Base-by-base conservation (phyloP, 2,888 invertebrate species). In the Perdita meconis region DNA sequence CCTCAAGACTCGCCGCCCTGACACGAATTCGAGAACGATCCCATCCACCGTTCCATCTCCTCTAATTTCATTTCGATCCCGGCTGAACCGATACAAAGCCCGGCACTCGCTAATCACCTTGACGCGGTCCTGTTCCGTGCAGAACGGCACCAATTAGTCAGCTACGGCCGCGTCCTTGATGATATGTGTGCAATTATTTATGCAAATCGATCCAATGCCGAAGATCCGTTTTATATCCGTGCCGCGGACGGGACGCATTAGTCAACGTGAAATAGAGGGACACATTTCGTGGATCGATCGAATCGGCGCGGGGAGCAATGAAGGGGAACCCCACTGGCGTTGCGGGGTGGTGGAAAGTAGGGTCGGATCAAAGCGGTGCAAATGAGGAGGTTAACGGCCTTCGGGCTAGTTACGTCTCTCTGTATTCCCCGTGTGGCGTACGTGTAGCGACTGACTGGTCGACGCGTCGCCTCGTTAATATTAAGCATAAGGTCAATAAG, bases 371-470 rank as follows among this genome's bases (percentile, higher is more conserved):
- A 86, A 86, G 86, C 86, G 76, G 57, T 83, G 86, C 86, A 86
- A 86, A 86, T 86, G 86, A 86, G 85, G 78, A 85, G 80, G 86
- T 86, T 86, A 86, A 85, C 86, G 79, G 81, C 76, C 84, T 75
- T 73, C 75, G 19, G 80, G 72, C 70, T 70, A 63, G 79, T 79
- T 83, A 81, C 73, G 68, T 83, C 63, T 83, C 76, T 77, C 76
- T 80, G 76, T 77, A 74, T 77, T 60, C 61, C 36, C 26, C 70
- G 30, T 53, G 65, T 68, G 56, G 19, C n/a, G 16, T 57, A 26
- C 38, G 47, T 56, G 66, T 56, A 36, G n/a, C 57, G 53, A 26
- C 44, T 61, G 30, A 40, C 60, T 36, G 53, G 42, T 55, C 12
- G 38, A 34, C 50, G 44, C 71, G 53, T 56, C 59, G 72, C 64